Base-by-base conservation (phyloP, 92 coral and sea anemone genomes). In the Porites lobata region DNA sequence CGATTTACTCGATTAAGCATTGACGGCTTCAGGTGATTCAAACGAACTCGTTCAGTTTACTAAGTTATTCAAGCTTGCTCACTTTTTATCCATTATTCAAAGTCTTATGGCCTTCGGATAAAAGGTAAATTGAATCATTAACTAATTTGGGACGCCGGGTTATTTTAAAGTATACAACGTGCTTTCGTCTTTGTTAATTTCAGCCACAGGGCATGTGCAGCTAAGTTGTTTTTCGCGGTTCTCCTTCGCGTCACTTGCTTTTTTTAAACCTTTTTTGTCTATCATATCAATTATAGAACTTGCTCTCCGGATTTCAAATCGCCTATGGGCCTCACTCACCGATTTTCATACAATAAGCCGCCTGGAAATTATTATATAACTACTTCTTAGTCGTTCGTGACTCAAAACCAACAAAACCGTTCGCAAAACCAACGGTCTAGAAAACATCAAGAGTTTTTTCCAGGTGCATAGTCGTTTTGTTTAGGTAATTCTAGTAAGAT, bases 361-460 rank as follows among this genome's bases (percentile, higher is more conserved):
- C 9, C 52, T 14, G 2, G 19, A 21, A 14, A 19, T n/a, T 47
- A 9, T 61, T 77, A 47, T 26, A 57, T 57, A 62, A 18, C 19
- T 47, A 7, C 7, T 8, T 1, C 26, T 38, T 38, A 3, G 47
- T 15, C 18, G 61, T 77, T 32, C 22, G 5, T 50, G 72, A 62
- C 50, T 76, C 4, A 78, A 11, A 51, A 26, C 29, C 57, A 56
- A 78, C 83, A 38, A 38, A 38, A 38, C 47, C 47, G 47, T 4
- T 15, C 50, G 21, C 11, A 32, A 10, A 7, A 63, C 57, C 83
- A 78, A 78, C 71, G 71, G 72, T 78, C 82, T 64, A 21, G 57
- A n/a, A 10, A 38, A 20, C 26, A 76, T 21, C 29, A 22, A 51
- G 61, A n/a, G 21, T 19, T 26, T 21, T 29, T 50, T 75, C 56